Evolutionary conservation across 2,113 vertebrate genomes (phyloP), one percentile per base, ranked within the genome.

Genomic region (Rhinichthys klamathensis): DNA sequence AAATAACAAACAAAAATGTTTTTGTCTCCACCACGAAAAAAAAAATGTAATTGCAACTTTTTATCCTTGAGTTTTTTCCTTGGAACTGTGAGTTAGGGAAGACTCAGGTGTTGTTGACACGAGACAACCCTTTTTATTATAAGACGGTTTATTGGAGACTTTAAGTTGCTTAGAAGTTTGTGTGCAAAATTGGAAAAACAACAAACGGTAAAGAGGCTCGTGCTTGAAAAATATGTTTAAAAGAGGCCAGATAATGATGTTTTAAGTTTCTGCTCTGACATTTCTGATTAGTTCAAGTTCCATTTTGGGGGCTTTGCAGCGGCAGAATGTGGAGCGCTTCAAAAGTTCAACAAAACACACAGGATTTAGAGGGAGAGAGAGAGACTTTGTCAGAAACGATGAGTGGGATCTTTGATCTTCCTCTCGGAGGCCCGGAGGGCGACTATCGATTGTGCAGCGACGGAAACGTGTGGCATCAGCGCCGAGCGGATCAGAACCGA

Each of bases 391-490:
- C 86, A 86, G 84, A 82, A 80, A 46, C 6, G 86, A 86, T 89
- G 84, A 89, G 70, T 35, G 84, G 84, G 65, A 87, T 86, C 84
- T 89, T 89, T 87, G 88, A 89, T 89, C 88, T 86, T 58, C n/a
- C 54, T 80, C 54, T 69, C 49, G 2, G 41, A 84, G 86, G 54
- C 81, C 86, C 63, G 56, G 58, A 84, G 86, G 88, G 88, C 86
- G 86, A 89, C 86, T 86, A 87, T 89, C 83, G 86, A 89, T 89
- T 89, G 84, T 78, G 86, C 44, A 2, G 49, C 2, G 72, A 54
- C 83, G 80, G 73, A 86, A 74, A 86, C 80, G 70, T 82, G 84
- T 83, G 51, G 80, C 83, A 70, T 85, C 69, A 79, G 83, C 86
- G 84, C 32, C 15, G 27, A 54, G 80, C 51, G 84, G 84, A 86